Base-by-base conservation (phyloP, 2,888 invertebrate genomes). In the Tuberolachnus salignus region DNA sequence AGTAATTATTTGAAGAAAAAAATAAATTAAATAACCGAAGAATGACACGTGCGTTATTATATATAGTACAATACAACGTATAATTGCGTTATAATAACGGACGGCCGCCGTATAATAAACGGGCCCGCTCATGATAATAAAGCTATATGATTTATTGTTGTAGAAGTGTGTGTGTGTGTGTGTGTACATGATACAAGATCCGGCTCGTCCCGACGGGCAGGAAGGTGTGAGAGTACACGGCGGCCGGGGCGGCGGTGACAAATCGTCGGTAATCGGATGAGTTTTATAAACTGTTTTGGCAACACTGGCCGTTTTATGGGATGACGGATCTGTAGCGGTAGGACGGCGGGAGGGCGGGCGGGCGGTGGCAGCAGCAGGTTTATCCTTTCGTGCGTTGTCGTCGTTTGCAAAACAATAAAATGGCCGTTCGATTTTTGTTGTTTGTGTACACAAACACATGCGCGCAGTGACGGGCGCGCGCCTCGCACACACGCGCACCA, bases 351-450 rank as follows among this genome's bases (percentile, higher is more conserved):
- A n/a, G n/a, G 3, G 71, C 73, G 46, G 63, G 73, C 74, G 44
- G 53, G 74, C 23, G 16, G 57, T 57, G 16, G 71, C 72, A 73
- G 63, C 74, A 55, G 74, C 75, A 67, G 57, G 75, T 78, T 78
- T 78, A 78, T 78, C 75, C 75, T 78, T 78, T 78, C 75, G 75
- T 78, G 75, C 57, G 75, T 67, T 49, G 75, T 78, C 75, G 75
- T 67, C 75, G 75, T 78, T 78, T 78, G 75, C 75, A 78, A 78
- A 78, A 78, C 75, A 78, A 78, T 78, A 78, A 78, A 78, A 78
- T 78, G 75, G 75, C 75, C 75, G 75, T 78, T 78, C 75, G 75
- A 78, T 78, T 78, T 78, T 78, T 78, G 75, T 78, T 78, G 75
- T 78, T 67, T 67, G 75, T 78, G 75, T 78, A 67, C 44, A 66